Evolutionary conservation across 2,888 invertebrate species (phyloP), one percentile per base, ranked within the genome.

Genomic region (Dascillus cervinus): DNA sequence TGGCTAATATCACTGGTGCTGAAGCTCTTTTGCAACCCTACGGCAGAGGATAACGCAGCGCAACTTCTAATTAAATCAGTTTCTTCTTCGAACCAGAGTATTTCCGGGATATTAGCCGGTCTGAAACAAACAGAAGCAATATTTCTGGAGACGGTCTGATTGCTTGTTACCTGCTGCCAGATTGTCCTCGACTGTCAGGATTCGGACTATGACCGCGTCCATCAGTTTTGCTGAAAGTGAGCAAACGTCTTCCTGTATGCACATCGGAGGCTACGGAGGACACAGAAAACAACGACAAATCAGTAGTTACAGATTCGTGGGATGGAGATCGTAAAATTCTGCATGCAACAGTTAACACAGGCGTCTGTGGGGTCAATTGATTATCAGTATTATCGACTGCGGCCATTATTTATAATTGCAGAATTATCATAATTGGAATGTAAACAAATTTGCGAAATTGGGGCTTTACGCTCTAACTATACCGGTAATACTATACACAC

Each of bases 241-340:
- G 60, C 24, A 73, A 55, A 39, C 61, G 47, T 29, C 62, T 44
- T 14, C 57, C 58, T 10, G 65, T 62, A 35, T 69, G 64, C 8
- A 61, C 60, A 32, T 75, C 73, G n/a, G 74, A 74, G 3, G 69
- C 65, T 15, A 72, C 72, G 9, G 73, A 72, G 4, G 74, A 73
- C 38, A 76, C 75, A 1, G 85, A 84, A 65, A 86, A 82, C 35
- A 86, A 66, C 1, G 85, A 86, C 29, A 87, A 66, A 62, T 87
- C 86, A 0, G 86, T 87, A 8, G 84, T 84, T 48, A 87, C 83
- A 10, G 84, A 84, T 65, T 88, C 87, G 64, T 84, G 85, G 10
- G 84, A 85, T 3, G 86, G 86, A 2, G 86, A 86, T 29, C 86
- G 73, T 39, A 79, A 59, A 66, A 79, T 77, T 37, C 81, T 75